Evolutionary conservation across 2,113 vertebrate species (phyloP).

Genomic region (Eulemur rufifrons): DNA sequence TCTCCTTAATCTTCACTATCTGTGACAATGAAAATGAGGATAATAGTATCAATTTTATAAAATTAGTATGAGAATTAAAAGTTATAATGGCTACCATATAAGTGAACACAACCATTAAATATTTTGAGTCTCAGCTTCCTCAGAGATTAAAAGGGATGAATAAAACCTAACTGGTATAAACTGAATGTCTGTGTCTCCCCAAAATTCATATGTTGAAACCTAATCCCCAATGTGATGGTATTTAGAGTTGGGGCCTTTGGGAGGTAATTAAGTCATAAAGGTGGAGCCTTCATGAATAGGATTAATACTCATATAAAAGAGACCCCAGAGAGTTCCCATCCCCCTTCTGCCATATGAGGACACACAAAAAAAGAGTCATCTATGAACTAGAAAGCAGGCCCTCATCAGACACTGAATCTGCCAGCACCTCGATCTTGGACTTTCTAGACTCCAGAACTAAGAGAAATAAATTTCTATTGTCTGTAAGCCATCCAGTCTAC

Average conservation of each 20-base stretch:
- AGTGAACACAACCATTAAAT: background rate
- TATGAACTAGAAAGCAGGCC: background rate
- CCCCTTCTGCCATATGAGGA: background rate
- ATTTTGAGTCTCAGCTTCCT: background rate
- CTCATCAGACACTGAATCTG: background rate
- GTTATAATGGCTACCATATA: background rate
- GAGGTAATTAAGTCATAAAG: background rate
- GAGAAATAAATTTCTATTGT: background rate
- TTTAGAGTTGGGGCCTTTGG: background rate
- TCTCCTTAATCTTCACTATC: background rate
- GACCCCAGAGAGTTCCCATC: background rate
- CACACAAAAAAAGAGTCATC: background rate
- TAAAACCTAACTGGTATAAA: background rate
- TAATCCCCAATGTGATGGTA: background rate
- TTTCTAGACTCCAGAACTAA: background rate
- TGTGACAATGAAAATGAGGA: background rate
- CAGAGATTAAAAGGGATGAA: background rate
- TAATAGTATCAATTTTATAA: background rate
- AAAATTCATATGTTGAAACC: background rate
- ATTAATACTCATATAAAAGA: background rate
- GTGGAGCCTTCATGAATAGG: background rate
- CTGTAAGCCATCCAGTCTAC: background rate
- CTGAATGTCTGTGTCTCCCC: background rate
- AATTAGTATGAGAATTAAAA: background rate
- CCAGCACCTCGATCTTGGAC: background rate